These are phyloP conservation scores for Beris morrisii DNA, from an alignment of 2,888 invertebrate species.

Conservation along the genomic window DNA sequence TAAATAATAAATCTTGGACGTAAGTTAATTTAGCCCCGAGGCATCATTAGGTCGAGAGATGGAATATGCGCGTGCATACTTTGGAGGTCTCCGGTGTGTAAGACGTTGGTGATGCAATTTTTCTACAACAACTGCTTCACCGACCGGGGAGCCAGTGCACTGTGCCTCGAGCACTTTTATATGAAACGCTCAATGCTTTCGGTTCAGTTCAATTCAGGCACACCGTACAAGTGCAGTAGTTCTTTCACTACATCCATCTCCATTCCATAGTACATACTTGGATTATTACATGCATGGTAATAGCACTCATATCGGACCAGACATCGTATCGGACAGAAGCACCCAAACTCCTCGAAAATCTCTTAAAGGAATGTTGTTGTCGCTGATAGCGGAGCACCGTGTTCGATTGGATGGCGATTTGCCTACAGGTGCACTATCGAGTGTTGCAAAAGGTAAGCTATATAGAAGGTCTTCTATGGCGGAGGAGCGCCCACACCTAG, in stretches of 20 bases:
- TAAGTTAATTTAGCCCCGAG: constrained; percentile 39
- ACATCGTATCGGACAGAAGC: constrained; percentile 23
- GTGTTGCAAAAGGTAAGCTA: neutral
- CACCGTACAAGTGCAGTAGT: constrained; percentile 20
- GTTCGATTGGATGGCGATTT: constrained; percentile 7
- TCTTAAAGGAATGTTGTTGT: constrained; percentile 26
- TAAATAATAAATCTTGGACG: constrained; percentile 38
- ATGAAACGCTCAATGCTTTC: constrained; percentile 25
- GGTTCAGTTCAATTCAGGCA: constrained; percentile 10
- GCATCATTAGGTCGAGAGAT: constrained; percentile 38
- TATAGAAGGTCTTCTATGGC: constrained; percentile 12
- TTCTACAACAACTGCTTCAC: constrained; percentile 12
- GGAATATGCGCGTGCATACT: constrained; percentile 26
- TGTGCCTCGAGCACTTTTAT: constrained; percentile 21
- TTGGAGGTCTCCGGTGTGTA: constrained; percentile 17
- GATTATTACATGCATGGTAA: no score
- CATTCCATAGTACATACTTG: no score
- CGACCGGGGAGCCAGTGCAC: constrained; percentile 10
- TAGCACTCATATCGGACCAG: no score
- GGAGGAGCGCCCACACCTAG: neutral
- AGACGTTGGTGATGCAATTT: constrained; percentile 24
- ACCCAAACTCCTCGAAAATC: constrained; percentile 30
- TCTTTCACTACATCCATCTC: no score
- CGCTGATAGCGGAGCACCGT: constrained; percentile 20
- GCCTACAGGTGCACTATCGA: constrained; percentile 16